phyloP scores from a whole-genome alignment of 2,113 vertebrate genomes.

The Apeltes quadracus region DNA sequence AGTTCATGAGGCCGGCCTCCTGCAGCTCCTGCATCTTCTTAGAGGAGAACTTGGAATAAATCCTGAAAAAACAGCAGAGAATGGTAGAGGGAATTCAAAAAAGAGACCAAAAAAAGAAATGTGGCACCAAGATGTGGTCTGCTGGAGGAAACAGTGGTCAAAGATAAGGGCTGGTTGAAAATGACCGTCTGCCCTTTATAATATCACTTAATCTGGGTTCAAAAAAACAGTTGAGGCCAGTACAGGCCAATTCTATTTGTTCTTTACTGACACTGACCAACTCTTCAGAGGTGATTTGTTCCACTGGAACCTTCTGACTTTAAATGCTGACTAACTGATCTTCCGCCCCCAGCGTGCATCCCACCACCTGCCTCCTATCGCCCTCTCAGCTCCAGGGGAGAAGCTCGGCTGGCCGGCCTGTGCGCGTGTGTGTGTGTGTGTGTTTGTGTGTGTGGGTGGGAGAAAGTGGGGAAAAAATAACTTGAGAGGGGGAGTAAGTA shows the following conservation, averaged over 20 bases:
- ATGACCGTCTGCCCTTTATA: neutral
- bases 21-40: constrained; percentile 94
- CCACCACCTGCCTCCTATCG: constrained; percentile 59
- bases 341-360: constrained; percentile 40
- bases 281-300: constrained; percentile 40
- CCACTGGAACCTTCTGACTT: constrained; percentile 47
- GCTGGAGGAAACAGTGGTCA: neutral
- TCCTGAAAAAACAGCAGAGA: constrained; percentile 75
- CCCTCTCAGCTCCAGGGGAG: constrained; percentile 61
- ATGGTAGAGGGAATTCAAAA: neutral
- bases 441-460: constrained; percentile 19
- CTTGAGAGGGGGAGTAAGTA: constrained; percentile 58
- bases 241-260: neutral
- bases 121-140: neutral
- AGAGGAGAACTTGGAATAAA: constrained; percentile 96
- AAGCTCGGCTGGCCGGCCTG: constrained; percentile 33
- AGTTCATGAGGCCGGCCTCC: constrained; percentile 91
- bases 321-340: constrained; percentile 65
- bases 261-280: constrained; percentile 22
- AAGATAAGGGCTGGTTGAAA: neutral
- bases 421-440: constrained; percentile 34
- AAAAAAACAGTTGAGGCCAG: neutral
- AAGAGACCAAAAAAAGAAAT: neutral
- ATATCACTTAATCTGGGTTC: neutral
- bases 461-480: constrained; percentile 41